A percentile compares a stretch with the other conserved stretches of the same genome.
These are phyloP conservation scores for Dissostichus mawsoni DNA, from an alignment of 2,113 vertebrate species.

Conservation along the genomic window DNA sequence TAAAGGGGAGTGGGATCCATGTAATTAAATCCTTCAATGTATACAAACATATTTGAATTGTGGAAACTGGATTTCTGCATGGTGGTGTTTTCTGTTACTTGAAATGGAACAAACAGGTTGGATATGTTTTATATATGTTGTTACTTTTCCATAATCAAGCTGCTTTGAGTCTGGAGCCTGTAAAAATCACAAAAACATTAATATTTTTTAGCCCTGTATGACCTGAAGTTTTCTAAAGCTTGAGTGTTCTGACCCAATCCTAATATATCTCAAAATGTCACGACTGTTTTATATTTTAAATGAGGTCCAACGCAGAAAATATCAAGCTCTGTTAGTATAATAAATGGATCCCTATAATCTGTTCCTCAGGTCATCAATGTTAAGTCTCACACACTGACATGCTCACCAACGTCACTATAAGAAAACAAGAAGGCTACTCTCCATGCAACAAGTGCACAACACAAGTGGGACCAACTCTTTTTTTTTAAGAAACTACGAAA, in stretches of 20 bases:
- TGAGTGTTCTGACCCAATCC: not conserved
- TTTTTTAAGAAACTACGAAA: slow-evolving; percentile 71
- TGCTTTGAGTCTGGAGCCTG: not conserved
- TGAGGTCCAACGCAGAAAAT: slow-evolving; percentile 34
- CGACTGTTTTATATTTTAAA: slow-evolving; percentile 1
- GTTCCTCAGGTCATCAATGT: not conserved
- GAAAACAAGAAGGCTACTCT: slow-evolving; percentile 78
- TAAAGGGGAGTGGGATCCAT: not conserved
- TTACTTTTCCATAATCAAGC: not conserved
- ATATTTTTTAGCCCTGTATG: not conserved
- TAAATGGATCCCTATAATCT: slow-evolving; percentile 7
- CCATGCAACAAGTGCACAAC: slow-evolving; percentile 86
- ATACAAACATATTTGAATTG: not conserved
- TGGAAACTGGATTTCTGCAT: not conserved
- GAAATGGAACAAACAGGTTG: not conserved
- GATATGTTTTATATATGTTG: not conserved
- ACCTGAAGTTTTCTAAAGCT: slow-evolving; percentile 1
- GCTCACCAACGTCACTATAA: slow-evolving; percentile 78
- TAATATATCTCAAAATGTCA: not conserved
- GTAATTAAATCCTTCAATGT: not conserved
- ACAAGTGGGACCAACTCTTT: slow-evolving; percentile 73
- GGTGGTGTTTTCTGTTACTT: not conserved
- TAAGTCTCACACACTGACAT: slow-evolving; percentile 66
- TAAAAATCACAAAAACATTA: not conserved
- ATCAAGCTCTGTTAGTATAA: slow-evolving; percentile 7